phyloP scores from a whole-genome alignment of 1,140 invertebrate genomes.

The Drepana arcuata region DNA sequence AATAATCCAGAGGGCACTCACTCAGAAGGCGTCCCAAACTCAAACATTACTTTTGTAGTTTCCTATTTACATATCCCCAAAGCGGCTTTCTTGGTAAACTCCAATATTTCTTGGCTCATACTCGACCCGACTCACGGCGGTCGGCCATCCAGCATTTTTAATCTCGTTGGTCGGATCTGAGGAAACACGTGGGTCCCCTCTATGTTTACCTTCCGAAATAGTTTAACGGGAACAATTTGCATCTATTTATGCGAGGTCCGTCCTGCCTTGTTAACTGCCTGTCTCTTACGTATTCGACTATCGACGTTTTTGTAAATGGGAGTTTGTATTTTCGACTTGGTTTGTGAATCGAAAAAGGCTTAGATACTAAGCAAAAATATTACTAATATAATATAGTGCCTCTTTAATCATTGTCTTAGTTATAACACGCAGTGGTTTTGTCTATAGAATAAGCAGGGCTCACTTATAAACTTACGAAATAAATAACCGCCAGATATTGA shows the following conservation, averaged over 20 bases:
- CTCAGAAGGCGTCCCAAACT: conserved; percentile 38
- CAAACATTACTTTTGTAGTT: conserved; percentile 59
- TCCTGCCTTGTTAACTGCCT: conserved; percentile 59
- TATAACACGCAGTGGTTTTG: too few species aligned
- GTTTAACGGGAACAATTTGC: conserved; percentile 69
- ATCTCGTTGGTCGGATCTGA: conserved; percentile 57
- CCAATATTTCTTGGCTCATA: conserved; percentile 59
- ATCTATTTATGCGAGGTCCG: conserved; percentile 62
- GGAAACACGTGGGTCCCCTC: conserved; percentile 47
- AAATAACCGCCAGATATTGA: too few species aligned
- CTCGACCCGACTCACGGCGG: conserved; percentile 50
- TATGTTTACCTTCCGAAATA: conserved; percentile 68
- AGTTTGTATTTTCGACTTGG: too few species aligned
- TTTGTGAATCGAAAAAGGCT: too few species aligned
- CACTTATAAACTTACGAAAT: too few species aligned
- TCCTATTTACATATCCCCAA: conserved; percentile 62
- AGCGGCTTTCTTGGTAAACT: conserved; percentile 59
- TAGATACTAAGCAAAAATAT: too few species aligned
- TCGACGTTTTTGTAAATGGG: too few species aligned
- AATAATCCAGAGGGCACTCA: conserved; percentile 47
- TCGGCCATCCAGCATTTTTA: conserved; percentile 62
- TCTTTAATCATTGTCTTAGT: too few species aligned
- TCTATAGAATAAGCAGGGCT: too few species aligned
- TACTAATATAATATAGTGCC: too few species aligned
- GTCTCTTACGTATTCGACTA: conserved; percentile 20